phyloP scores from a whole-genome alignment of 1,140 invertebrate species.

The Zelostemma sp. region DNA sequence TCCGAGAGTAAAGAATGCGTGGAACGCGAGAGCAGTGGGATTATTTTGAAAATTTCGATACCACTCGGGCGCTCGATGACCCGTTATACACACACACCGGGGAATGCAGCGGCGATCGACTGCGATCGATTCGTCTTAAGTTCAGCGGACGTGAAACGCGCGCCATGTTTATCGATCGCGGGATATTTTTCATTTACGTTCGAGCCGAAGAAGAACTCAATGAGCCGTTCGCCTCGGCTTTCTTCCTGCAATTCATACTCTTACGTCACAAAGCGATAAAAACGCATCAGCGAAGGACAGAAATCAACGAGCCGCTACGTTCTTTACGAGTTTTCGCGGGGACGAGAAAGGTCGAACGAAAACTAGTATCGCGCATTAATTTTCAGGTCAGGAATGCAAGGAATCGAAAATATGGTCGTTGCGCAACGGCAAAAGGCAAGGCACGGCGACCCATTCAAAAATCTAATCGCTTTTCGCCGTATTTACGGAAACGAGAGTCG shows the following conservation, averaged over 20 bases:
- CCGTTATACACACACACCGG: conserved; percentile 27
- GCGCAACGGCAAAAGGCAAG: too few relatives aligned
- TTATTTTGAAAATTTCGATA: conserved; percentile 13
- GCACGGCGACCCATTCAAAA: too few relatives aligned
- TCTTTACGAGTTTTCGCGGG: too few relatives aligned
- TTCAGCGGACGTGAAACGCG: conserved; percentile 34
- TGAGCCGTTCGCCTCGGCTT: too few relatives aligned
- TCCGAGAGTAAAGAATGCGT: not conserved
- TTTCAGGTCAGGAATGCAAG: conserved; percentile 10
- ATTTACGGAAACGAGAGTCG: too few relatives aligned
- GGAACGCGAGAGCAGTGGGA: conserved; percentile 6
- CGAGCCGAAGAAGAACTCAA: too few relatives aligned
- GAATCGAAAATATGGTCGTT: conserved; percentile 8
- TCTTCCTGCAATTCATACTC: too few relatives aligned
- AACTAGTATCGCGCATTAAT: conserved; percentile 5
- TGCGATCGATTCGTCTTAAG: conserved; percentile 10
- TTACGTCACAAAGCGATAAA: too few relatives aligned
- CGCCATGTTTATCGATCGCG: conserved; percentile 34
- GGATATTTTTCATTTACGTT: conserved; percentile 9
- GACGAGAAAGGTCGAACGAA: too few relatives aligned
- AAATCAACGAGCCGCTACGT: too few relatives aligned
- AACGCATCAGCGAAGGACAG: too few relatives aligned
- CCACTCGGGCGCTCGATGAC: conserved; percentile 32
- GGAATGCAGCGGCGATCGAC: conserved; percentile 17
- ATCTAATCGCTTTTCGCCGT: too few relatives aligned